These are phyloP conservation scores for Delphinus delphis DNA, from an alignment of 2,113 vertebrate genomes.

Conservation along the genomic window DNA sequence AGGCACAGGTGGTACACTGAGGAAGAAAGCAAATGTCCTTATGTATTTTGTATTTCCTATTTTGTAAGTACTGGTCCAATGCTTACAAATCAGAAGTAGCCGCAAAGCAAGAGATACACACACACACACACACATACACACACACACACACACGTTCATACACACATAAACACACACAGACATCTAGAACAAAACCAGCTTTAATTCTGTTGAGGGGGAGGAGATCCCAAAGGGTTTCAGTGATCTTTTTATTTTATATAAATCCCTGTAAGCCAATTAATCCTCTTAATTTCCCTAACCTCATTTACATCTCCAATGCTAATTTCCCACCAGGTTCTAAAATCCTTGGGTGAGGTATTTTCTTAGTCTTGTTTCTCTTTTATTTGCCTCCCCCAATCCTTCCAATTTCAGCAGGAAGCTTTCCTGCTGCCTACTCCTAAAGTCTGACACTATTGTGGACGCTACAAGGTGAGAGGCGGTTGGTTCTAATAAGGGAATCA, in stretches of 20 bases:
- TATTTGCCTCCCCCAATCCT: conserved; percentile 25
- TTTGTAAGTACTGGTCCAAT: background rate
- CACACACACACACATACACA: background rate
- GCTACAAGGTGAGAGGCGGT: background rate
- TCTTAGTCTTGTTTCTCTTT: conserved; percentile 9
- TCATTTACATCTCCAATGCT: conserved; percentile 72
- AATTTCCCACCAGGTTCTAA: conserved; percentile 75
- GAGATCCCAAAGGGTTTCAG: conserved; percentile 36
- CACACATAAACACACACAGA: background rate
- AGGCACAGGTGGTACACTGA: background rate
- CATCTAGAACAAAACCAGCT: background rate
- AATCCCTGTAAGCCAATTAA: conserved; percentile 76
- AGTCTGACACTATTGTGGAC: background rate
- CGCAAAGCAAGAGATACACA: background rate
- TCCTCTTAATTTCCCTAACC: conserved; percentile 68
- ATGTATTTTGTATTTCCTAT: no score
- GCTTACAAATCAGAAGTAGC: background rate
- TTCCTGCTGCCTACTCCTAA: background rate
- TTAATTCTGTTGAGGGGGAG: background rate
- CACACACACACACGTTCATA: background rate
- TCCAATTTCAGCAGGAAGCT: conserved; percentile 44
- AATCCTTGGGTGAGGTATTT: conserved; percentile 58
- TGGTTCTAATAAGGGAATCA: conserved; percentile 31
- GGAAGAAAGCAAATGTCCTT: background rate
- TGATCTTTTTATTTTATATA: conserved; percentile 75